phyloP scores from a whole-genome alignment of 1,140 invertebrate species.

The Pseudachorutes palmiensis region DNA sequence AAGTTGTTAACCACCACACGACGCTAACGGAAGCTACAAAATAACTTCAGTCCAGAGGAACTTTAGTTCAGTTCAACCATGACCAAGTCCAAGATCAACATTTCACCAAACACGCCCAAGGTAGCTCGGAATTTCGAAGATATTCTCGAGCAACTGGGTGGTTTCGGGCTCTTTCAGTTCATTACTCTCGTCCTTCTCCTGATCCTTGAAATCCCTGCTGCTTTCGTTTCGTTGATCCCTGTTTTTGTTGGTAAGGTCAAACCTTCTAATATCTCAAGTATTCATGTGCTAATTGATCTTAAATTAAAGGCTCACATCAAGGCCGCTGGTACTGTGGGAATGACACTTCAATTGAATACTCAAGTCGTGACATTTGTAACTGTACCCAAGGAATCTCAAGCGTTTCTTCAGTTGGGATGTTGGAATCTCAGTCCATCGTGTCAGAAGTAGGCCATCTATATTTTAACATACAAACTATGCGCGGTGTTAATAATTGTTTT shows the following conservation, averaged over 20 bases:
- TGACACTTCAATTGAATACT: not conserved
- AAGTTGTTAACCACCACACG: too few relatives aligned
- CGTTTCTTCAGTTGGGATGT: too few relatives aligned
- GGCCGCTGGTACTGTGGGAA: constrained; percentile 18
- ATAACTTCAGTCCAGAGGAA: too few relatives aligned
- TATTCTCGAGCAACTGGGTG: constrained; percentile 29
- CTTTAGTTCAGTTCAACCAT: too few relatives aligned
- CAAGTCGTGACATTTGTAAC: constrained; percentile 15
- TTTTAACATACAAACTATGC: not conserved
- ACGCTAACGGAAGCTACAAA: too few relatives aligned
- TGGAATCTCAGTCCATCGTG: not conserved
- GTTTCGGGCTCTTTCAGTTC: constrained; percentile 32
- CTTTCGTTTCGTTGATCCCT: constrained; percentile 30
- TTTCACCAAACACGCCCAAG: not conserved
- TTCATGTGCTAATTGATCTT: too few relatives aligned
- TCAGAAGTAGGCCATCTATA: too few relatives aligned
- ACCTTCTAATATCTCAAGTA: too few relatives aligned
- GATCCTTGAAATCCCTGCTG: constrained; percentile 31
- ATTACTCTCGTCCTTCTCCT: constrained; percentile 29
- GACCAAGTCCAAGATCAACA: not conserved
- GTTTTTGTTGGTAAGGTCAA: constrained; percentile 28
- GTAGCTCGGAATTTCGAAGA: constrained; percentile 29
- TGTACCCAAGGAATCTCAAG: too few relatives aligned
- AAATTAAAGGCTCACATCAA: not conserved
- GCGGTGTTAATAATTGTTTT: not conserved